These are phyloP conservation scores for Thamnophis sirtalis DNA, from an alignment of 2,113 vertebrate species.

Conservation along the genomic window DNA sequence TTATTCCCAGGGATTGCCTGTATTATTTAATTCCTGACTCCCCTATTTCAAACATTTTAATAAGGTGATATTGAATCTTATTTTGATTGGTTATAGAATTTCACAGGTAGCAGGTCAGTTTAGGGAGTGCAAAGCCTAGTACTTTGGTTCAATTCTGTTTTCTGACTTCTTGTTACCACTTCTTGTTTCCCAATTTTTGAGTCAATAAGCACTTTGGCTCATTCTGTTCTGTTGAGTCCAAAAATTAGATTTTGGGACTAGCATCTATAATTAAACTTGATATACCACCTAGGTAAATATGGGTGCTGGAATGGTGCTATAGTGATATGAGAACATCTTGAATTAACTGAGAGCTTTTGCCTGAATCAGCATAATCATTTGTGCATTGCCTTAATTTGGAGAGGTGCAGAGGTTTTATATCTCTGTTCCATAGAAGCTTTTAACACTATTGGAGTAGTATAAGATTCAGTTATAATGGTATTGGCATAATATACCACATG, in stretches of 20 bases:
- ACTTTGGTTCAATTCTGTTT: not conserved
- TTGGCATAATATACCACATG: not conserved
- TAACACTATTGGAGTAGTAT: not conserved
- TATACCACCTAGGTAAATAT: not conserved
- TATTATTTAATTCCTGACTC: not conserved
- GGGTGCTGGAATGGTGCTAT: not conserved
- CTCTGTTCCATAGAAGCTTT: not conserved
- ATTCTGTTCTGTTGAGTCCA: not conserved
- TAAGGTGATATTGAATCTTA: not conserved
- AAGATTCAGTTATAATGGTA: not conserved
- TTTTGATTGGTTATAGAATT: not conserved
- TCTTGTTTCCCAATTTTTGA: not conserved
- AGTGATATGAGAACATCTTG: not conserved
- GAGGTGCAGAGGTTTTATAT: not conserved
- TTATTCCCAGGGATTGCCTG: not conserved
- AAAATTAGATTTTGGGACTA: not conserved
- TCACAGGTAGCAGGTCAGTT: not conserved
- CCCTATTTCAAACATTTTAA: not conserved
- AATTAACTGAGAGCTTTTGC: not conserved
- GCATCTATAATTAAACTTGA: not conserved
- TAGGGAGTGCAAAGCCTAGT: too few species aligned
- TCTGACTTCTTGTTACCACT: not conserved
- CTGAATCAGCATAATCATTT: not conserved
- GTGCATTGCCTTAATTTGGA: not conserved
- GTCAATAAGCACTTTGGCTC: not conserved